These are phyloP conservation scores for Dicranocentrus wangi DNA, from an alignment of 2,888 invertebrate species.

Conservation along the genomic window DNA sequence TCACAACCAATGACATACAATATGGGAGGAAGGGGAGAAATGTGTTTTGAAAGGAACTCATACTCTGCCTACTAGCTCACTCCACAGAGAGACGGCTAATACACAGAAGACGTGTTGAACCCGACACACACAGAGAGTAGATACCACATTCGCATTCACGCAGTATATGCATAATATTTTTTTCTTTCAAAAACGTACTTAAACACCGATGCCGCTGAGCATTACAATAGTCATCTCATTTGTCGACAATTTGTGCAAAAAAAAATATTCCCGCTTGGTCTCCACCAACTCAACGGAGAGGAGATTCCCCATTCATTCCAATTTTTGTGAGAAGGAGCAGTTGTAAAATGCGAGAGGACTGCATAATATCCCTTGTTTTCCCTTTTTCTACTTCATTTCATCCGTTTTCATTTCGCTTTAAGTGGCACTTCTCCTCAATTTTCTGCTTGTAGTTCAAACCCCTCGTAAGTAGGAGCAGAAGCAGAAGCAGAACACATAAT, in stretches of 20 bases:
- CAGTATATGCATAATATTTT: background rate
- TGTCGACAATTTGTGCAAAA: background rate
- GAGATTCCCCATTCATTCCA: constrained; percentile 38
- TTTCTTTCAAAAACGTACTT: background rate
- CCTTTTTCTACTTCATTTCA: constrained; percentile 18
- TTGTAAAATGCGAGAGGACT: background rate
- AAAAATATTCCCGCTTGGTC: too few species aligned
- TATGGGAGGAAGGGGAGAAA: constrained; percentile 3
- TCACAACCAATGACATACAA: constrained; percentile 1
- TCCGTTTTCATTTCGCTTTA: constrained; percentile 21
- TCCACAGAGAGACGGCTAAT: background rate
- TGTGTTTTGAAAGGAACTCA: background rate
- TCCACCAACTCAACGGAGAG: too few species aligned
- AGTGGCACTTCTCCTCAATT: constrained; percentile 33
- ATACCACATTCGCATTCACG: background rate
- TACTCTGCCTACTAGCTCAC: background rate
- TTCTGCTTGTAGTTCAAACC: too few species aligned
- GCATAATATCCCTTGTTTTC: constrained; percentile 20
- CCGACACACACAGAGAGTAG: background rate
- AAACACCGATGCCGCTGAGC: background rate
- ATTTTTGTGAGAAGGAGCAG: constrained; percentile 25
- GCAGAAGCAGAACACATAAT: too few species aligned
- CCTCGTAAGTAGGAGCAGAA: too few species aligned
- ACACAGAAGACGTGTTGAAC: background rate
- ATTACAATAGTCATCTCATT: constrained; percentile 8